Evolutionary conservation across 1,140 invertebrate species (phyloP).

Genomic region (Zeugodacus cucurbitae): DNA sequence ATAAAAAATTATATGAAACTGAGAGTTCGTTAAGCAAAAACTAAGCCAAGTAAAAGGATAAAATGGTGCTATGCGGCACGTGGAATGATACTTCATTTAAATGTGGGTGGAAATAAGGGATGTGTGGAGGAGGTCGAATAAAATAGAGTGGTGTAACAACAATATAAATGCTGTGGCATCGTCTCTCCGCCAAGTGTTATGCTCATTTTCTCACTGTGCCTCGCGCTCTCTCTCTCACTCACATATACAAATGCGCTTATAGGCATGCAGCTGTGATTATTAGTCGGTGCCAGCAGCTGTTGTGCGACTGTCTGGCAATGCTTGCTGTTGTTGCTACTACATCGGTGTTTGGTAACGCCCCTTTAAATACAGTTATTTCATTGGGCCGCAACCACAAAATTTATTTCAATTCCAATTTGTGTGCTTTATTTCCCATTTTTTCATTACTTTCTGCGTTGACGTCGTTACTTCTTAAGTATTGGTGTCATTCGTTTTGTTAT

Average conservation of each 20-base stretch:
- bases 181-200: background rate
- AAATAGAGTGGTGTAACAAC: background rate
- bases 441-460: background rate
- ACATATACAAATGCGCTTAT: background rate
- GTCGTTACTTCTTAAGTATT: background rate
- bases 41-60: background rate
- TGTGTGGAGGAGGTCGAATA: background rate
- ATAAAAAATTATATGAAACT: background rate
- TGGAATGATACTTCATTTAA: background rate
- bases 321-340: background rate
- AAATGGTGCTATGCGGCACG: conserved; percentile 24
- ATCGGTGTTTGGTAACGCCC: conserved; percentile 63
- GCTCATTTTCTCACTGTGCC: background rate
- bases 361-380: conserved; percentile 67
- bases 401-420: conserved; percentile 18
- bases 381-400: conserved; percentile 63
- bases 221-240: background rate
- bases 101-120: conserved; percentile 5
- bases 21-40: background rate
- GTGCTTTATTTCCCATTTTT: background rate
- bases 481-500: background rate
- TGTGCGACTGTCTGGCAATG: background rate
- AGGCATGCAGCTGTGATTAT: conserved; percentile 19
- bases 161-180: background rate
- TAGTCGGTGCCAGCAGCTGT: conserved; percentile 1